Base-by-base conservation (phyloP, 2,113 vertebrate species). In the Mus spicilegus region DNA sequence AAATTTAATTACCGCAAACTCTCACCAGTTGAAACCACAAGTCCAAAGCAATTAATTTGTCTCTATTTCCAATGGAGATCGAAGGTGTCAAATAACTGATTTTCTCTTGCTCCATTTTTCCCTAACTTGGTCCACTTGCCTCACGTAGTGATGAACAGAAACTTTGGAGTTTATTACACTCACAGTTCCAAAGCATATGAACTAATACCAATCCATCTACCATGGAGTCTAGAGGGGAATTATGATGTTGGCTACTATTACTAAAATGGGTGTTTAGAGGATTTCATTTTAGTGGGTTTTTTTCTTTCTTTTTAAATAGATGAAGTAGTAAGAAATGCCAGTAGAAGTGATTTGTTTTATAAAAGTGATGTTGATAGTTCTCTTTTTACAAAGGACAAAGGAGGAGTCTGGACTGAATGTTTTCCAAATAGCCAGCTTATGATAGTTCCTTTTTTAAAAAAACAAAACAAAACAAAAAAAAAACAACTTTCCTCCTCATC, bases 301-400 rank as follows among this genome's bases (percentile, higher is more conserved):
- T 65, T n/a, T 49, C 26, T 90, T 65, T 92, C 67, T 72, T 28
- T 90, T 24, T 78, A 82, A 75, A 70, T 46, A 22, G 81, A 46
- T 42, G 84, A 93, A n/a, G 46, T 61, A 61, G 58, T 26, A 89
- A 46, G 78, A 70, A 88, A 92, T 82, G 16, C 9, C 88, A 63
- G 13, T 22, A 30, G 70, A 88, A 89, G 26, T 89, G 28, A 75
- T 65, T 51, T 93, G 61, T 84, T 88, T 95, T 65, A 63, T 42
- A 94, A 87, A 93, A 77, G 2, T 75, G 14, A 89, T 89, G 72
- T 56, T 93, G 67, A 88, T 2, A 61, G 39, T 51, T 95, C n/a
- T 72, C 39, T 17, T 90, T 75, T 70, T 16, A 78, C 24, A 42
- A 87, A 93, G 42, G 46, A 95, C 14, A 88, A 91, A 96, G 49